Percentiles rank a stretch among this genome's conserved stretches.
Conservation (phyloP, 1,140 invertebrate genomes). For the Drosophila nigrodunni region DNA sequence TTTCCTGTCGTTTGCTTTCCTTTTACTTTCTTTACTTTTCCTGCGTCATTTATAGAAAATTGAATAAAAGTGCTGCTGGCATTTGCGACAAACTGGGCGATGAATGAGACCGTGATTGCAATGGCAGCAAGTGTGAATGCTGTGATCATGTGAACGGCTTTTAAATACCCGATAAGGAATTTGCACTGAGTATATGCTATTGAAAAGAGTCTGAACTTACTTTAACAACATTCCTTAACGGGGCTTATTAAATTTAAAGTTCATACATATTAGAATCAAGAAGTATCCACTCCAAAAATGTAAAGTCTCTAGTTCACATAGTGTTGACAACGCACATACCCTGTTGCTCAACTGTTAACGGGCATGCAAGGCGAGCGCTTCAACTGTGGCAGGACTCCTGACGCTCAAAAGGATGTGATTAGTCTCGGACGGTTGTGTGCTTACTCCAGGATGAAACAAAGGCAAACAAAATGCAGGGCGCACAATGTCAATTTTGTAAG, state of each 20-base stretch:
- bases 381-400: background rate
- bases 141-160: background rate
- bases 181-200: too few relatives aligned
- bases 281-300: too few relatives aligned
- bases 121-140: background rate
- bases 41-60: constrained; percentile 76
- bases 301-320: too few relatives aligned
- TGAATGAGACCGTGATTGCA: constrained; percentile 79
- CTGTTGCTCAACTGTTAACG: background rate
- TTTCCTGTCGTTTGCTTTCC: constrained; percentile 7
- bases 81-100: constrained; percentile 74
- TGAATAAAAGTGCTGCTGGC: constrained; percentile 79
- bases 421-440: constrained; percentile 38
- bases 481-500: constrained; percentile 72
- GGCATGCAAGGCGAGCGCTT: background rate
- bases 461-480: constrained; percentile 55
- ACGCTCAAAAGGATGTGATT: constrained; percentile 68
- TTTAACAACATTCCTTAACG: too few relatives aligned
- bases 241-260: too few relatives aligned
- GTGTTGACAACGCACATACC: background rate
- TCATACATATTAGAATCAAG: too few relatives aligned
- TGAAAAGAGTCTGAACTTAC: too few relatives aligned
- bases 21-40: constrained; percentile 37
- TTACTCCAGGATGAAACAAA: constrained; percentile 33
- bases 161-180: background rate